These are phyloP conservation scores for Pentalonia nigronervosa DNA, from an alignment of 1,140 invertebrate genomes.

Conservation along the genomic window DNA sequence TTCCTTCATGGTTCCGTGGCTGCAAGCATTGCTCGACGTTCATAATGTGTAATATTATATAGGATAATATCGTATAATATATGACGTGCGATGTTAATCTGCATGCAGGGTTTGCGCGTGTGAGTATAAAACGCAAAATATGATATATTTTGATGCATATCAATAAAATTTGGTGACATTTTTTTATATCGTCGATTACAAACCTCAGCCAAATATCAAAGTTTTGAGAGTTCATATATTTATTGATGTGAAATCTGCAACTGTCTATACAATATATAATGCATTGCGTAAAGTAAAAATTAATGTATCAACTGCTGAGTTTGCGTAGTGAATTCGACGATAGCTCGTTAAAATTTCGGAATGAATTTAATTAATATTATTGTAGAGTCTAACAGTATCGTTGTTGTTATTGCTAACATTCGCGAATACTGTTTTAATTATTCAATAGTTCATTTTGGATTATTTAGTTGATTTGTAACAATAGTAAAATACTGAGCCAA, in stretches of 20 bases:
- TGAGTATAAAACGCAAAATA: neutral
- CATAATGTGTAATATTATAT: neutral
- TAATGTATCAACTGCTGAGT: neutral
- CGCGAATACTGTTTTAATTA: neutral
- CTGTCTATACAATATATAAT: neutral
- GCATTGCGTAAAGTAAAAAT: neutral
- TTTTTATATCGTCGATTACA: neutral
- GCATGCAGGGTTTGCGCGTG: neutral
- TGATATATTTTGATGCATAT: neutral
- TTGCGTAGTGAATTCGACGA: neutral
- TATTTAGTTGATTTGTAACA: neutral
- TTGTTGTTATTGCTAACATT: neutral
- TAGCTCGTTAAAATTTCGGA: neutral
- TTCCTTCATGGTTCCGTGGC: neutral
- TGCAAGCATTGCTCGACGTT: neutral
- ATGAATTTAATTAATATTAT: neutral
- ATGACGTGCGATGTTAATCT: neutral
- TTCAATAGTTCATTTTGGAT: neutral
- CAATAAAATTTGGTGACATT: neutral
- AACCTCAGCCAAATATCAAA: neutral
- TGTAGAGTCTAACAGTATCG: neutral
- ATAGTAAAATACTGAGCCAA: neutral
- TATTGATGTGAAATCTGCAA: neutral
- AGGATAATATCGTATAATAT: neutral
- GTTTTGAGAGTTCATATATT: neutral